Percentiles rank a stretch among this genome's conserved stretches.
Conservation (phyloP, 2,888 invertebrate species). For the Diaprepes abbreviatus region DNA sequence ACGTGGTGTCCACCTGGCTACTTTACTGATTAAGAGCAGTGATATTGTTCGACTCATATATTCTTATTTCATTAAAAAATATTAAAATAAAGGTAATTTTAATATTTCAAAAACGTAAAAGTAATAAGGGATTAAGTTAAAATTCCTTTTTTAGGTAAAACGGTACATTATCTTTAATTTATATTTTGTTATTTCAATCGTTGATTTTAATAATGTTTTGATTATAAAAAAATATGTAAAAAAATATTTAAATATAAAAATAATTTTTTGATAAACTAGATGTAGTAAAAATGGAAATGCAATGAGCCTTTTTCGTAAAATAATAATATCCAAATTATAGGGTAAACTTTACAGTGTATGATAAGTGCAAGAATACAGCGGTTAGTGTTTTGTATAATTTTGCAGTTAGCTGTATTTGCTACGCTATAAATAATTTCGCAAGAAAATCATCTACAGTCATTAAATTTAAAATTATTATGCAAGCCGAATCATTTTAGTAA, state of each 20-base stretch:
- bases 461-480: conserved; percentile 45
- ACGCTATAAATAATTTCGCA: conserved; percentile 42
- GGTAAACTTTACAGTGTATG: conserved; percentile 26
- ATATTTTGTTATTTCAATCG: no score
- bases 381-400: conserved; percentile 39
- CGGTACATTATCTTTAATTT: no score
- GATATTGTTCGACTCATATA: no score
- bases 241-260: conserved; percentile 10
- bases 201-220: no score
- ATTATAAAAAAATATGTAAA: background rate
- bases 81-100: no score
- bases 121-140: no score
- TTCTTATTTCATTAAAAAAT: no score
- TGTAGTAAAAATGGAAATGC: conserved; percentile 30
- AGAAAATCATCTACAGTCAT: conserved; percentile 42
- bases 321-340: conserved; percentile 29
- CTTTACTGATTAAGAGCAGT: no score
- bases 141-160: no score
- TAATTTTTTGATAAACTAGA: background rate
- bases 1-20: no score
- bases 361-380: conserved; percentile 25
- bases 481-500: conserved; percentile 42
- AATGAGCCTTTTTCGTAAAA: conserved; percentile 18
- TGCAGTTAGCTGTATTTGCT: conserved; percentile 42
- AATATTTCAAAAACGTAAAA: no score